Evolutionary conservation across 92 coral and sea anemone genomes (phyloP), one percentile per base, ranked within the genome.

Genomic region (Pocillopora meandrina): DNA sequence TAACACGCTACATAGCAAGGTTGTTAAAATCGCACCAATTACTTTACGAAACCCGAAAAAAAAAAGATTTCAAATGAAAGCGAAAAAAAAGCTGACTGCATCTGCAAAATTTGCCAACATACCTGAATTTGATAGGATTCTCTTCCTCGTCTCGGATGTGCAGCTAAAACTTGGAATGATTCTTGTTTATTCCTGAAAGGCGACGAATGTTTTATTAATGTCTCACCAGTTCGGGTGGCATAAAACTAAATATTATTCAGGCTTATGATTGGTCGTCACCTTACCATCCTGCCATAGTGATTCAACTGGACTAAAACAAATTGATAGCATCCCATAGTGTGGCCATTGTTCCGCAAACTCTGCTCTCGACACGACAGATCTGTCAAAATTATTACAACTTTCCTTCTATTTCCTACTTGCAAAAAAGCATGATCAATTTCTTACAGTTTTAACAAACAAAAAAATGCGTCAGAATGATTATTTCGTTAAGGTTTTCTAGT

Each of bases 191-290:
- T 26, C 73, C 63, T 23, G 56, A 73, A 63, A 74, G 61, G 42
- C 60, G 79, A 63, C 49, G 72, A 26, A 83, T 83, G 86, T 83
- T 73, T 83, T 63, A 83, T 83, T 83, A 2, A 83, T 73, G 61
- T 34, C 42, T 66, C 86, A 83, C 86, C 86, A 61, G 86, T 58
- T 47, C 49, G 19, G 63, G 55, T 2, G 56, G 59, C 26, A 73
- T 63, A 52, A 21, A 36, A 83, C 33, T 49, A 31, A 62, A 56
- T 47, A 74, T 49, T 16, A 1, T 61, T 12, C 18, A 23, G 1
- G 55, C 64, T 52, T 74, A 20, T 64, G 73, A 83, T 83, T 83
- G 86, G 86, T 16, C 36, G 12, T 12, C 31, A 58, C 23, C 62
- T 26, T 42, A n/a, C 35, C 34, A 19, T 49, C 61, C 86, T 55